Evolutionary conservation across 2,888 invertebrate species (phyloP).

Genomic region (Perizoma affinitatum): DNA sequence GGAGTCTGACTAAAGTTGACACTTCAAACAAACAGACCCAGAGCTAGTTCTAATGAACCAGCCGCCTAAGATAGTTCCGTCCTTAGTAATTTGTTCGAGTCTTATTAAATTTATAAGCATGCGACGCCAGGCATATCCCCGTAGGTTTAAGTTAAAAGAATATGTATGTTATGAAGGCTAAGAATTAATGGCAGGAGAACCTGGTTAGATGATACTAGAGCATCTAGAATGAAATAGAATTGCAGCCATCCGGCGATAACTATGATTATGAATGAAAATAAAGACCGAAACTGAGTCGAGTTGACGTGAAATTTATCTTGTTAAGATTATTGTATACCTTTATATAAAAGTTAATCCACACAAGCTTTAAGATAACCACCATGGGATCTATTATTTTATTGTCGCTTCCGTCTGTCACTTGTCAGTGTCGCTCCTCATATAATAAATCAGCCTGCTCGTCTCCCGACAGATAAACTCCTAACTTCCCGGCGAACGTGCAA

Average conservation of each 20-base stretch:
- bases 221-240: no score
- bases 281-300: not conserved
- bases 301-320: conserved; percentile 2
- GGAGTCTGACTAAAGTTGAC: conserved; percentile 2
- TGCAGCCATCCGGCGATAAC: not conserved
- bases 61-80: conserved; percentile 54
- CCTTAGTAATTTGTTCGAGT: conserved; percentile 67
- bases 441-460: conserved; percentile 53
- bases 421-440: conserved; percentile 38
- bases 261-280: not conserved
- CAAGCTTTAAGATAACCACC: not conserved
- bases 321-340: no score
- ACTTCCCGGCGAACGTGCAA: conserved; percentile 55
- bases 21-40: conserved; percentile 9
- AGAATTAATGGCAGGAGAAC: conserved; percentile 30
- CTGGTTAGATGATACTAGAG: conserved; percentile 19
- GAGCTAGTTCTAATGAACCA: conserved; percentile 35
- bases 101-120: conserved; percentile 78
- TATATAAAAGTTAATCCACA: conserved; percentile 7
- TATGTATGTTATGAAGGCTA: conserved; percentile 3
- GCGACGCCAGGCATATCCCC: conserved; percentile 50
- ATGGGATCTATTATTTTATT: conserved; percentile 7
- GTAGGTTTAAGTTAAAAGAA: conserved; percentile 49
- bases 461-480: conserved; percentile 51
- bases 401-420: conserved; percentile 37